A percentile compares a stretch with the other conserved stretches of the same genome.
Evolutionary conservation across 1,140 invertebrate species (phyloP).

Genomic region (Drosophila pseudoobscura): DNA sequence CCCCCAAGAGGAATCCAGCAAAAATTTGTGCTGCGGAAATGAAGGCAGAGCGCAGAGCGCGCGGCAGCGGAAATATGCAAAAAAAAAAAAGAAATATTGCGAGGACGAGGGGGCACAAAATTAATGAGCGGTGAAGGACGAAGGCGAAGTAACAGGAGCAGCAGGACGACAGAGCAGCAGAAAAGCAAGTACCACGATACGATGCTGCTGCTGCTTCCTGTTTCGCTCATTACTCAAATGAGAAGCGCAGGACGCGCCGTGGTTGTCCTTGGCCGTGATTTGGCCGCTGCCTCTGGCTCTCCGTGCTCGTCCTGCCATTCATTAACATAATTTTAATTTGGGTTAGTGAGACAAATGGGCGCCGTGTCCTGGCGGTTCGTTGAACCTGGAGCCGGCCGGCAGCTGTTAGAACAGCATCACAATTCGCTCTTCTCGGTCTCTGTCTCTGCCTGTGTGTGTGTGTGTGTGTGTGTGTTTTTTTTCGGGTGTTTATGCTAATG

Average conservation of each 20-base stretch:
- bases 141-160: slow-evolving; percentile 22
- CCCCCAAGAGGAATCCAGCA: slow-evolving; percentile 34
- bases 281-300: slow-evolving; percentile 34
- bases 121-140: slow-evolving; percentile 56
- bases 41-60: slow-evolving; percentile 32
- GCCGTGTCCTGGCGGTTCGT: slow-evolving; percentile 46
- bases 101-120: slow-evolving; percentile 33
- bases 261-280: slow-evolving; percentile 83
- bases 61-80: slow-evolving; percentile 42
- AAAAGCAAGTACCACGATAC: slow-evolving; percentile 31
- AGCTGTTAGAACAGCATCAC: slow-evolving; percentile 72
- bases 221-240: slow-evolving; percentile 75
- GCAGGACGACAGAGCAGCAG: slow-evolving; percentile 48
- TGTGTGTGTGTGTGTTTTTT: slow-evolving; percentile 16
- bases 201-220: slow-evolving; percentile 21
- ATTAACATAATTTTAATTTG: slow-evolving; percentile 83
- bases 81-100: slow-evolving; percentile 3
- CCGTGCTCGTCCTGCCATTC: slow-evolving; percentile 53
- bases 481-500: slow-evolving; percentile 73
- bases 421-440: slow-evolving; percentile 28
- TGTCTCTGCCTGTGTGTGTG: background rate
- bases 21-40: slow-evolving; percentile 71
- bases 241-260: slow-evolving; percentile 62
- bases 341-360: slow-evolving; percentile 80
- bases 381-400: slow-evolving; percentile 57